These are phyloP conservation scores for Xanthostigma xanthostigma DNA, from an alignment of 2,888 invertebrate genomes.

Conservation along the genomic window DNA sequence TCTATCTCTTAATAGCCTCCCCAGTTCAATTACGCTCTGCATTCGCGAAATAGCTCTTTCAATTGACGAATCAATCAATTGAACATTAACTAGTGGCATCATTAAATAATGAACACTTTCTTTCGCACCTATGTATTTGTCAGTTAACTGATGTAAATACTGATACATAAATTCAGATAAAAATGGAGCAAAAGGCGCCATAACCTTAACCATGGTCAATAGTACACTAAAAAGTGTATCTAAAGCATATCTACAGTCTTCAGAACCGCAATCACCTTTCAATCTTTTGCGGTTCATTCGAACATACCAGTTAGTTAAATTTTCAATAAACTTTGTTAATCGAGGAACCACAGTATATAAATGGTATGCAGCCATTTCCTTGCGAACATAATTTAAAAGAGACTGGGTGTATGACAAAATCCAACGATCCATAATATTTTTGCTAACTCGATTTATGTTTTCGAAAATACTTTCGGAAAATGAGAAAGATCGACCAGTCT, in stretches of 20 bases:
- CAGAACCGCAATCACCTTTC: constrained; percentile 74
- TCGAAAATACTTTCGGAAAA: constrained; percentile 22
- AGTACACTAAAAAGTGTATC: constrained; percentile 81
- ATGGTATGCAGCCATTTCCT: constrained; percentile 89
- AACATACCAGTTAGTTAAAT: constrained; percentile 98
- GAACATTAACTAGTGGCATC: constrained; percentile 59
- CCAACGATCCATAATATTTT: constrained; percentile 94
- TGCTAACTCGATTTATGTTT: constrained; percentile 10
- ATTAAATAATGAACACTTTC: constrained; percentile 86
- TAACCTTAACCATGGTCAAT: constrained; percentile 75
- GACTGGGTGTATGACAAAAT: constrained; percentile 93
- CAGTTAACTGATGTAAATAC: constrained; percentile 55
- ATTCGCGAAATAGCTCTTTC: constrained; percentile 82
- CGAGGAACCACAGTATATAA: constrained; percentile 91
- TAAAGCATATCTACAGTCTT: constrained; percentile 72
- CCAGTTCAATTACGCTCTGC: constrained; percentile 91
- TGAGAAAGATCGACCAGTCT: constrained; percentile 26
- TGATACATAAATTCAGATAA: constrained; percentile 92
- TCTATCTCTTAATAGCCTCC: constrained; percentile 81
- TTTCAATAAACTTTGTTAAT: constrained; percentile 90
- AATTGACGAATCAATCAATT: constrained; percentile 67
- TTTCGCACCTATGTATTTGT: constrained; percentile 30
- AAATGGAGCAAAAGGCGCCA: constrained; percentile 97
- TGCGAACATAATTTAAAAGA: constrained; percentile 69
- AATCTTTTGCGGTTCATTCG: constrained; percentile 89